These are phyloP conservation scores for Macrotis lagotis DNA, from an alignment of 2,113 vertebrate species.

Conservation along the genomic window DNA sequence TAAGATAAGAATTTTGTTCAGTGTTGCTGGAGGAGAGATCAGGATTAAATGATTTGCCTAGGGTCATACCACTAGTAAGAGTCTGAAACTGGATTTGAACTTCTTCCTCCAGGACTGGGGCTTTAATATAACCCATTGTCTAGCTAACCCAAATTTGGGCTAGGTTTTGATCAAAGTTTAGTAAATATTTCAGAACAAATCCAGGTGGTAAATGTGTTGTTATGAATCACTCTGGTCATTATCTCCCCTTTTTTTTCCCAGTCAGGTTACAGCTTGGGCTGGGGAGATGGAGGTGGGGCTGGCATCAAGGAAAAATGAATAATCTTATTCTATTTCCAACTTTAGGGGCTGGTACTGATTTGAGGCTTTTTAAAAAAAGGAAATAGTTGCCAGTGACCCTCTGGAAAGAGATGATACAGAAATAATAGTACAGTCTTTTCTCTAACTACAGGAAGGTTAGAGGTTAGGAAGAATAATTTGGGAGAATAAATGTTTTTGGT, in stretches of 20 bases:
- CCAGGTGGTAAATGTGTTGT: too few relatives aligned
- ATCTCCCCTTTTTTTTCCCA: not conserved
- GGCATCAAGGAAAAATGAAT: not conserved
- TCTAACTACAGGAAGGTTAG: slow-evolving; percentile 35
- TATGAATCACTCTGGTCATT: not conserved
- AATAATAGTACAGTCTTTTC: slow-evolving; percentile 1
- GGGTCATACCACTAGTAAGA: not conserved
- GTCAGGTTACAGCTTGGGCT: not conserved
- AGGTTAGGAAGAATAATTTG: slow-evolving; percentile 61
- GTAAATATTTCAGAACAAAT: not conserved
- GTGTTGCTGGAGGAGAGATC: not conserved
- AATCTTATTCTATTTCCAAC: not conserved
- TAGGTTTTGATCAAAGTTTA: not conserved
- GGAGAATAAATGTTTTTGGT: slow-evolving; percentile 47
- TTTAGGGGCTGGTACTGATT: not conserved
- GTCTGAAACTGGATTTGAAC: not conserved
- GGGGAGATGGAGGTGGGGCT: not conserved
- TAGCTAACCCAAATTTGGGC: not conserved
- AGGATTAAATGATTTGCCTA: not conserved
- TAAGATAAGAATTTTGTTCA: not conserved
- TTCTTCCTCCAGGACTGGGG: not conserved
- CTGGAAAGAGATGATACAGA: not conserved
- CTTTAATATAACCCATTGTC: not conserved
- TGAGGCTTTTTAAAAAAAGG: not conserved
- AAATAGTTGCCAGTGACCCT: not conserved